Evolutionary conservation across 2,797 vertebrate genomes (phyloP).

Genomic region (Melanotaenia boesemani): DNA sequence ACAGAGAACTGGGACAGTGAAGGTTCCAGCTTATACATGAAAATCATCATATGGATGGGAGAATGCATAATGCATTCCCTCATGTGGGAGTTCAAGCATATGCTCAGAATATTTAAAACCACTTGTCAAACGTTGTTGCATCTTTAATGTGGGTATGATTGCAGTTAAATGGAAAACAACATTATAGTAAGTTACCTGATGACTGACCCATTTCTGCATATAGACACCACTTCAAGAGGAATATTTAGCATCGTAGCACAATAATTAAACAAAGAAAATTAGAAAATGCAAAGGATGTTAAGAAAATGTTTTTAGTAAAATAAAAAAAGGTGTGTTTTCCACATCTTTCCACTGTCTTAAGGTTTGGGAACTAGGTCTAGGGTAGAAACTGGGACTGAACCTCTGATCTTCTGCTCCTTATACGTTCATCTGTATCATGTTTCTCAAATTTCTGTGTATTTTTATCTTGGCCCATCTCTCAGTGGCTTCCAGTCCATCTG

Average conservation of each 20-base stretch:
- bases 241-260: not conserved
- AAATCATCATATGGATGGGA: slow-evolving; percentile 38
- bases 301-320: not conserved
- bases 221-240: not conserved
- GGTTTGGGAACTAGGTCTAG: not conserved
- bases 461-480: not conserved
- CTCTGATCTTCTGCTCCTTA: not conserved
- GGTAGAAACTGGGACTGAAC: not conserved
- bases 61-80: slow-evolving; percentile 42
- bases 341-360: not conserved
- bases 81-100: slow-evolving; percentile 29
- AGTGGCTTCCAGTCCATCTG: not conserved
- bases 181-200: slow-evolving; percentile 3
- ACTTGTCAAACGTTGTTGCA: slow-evolving; percentile 17
- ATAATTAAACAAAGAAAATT: too few species aligned
- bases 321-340: too few species aligned
- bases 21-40: slow-evolving; percentile 27
- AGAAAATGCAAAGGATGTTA: not conserved
- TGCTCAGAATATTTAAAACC: slow-evolving; percentile 44
- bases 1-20: slow-evolving; percentile 29
- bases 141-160: slow-evolving; percentile 26
- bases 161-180: slow-evolving; percentile 34
- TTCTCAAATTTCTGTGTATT: not conserved
- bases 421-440: not conserved
- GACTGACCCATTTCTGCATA: not conserved